A percentile compares a stretch with the other conserved stretches of the same genome.
Conservation (phyloP, 2,113 vertebrate genomes). For the Lontra canadensis region DNA sequence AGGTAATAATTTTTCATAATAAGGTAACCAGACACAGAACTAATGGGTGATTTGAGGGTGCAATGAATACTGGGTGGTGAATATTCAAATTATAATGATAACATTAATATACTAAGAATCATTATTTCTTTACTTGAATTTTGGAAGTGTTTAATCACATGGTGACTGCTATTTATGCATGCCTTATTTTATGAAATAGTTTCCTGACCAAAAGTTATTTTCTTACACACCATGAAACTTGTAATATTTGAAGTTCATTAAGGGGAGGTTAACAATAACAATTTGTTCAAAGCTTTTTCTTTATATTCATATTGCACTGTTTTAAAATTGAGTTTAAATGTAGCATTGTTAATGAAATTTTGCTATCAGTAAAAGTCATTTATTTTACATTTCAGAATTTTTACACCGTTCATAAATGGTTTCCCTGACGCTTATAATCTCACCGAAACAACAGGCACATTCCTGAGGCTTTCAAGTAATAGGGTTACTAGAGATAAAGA, state of each 20-base stretch:
- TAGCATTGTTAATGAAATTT: background rate
- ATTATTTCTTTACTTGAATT: conserved; percentile 6
- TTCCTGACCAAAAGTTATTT: background rate
- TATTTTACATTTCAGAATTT: conserved; percentile 26
- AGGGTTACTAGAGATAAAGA: background rate
- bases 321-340: conserved; percentile 32
- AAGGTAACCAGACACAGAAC: background rate
- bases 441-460: background rate
- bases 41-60: background rate
- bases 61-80: background rate
- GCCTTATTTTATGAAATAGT: background rate
- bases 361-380: background rate
- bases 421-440: conserved; percentile 21
- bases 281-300: background rate
- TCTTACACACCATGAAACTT: background rate
- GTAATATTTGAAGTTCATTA: conserved; percentile 1
- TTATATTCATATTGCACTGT: background rate
- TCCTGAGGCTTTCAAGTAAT: conserved; percentile 12
- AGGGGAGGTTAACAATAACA: background rate
- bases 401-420: background rate
- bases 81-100: background rate
- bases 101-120: conserved; percentile 16
- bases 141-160: background rate
- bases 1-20: conserved; percentile 10
- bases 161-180: background rate